Base-by-base conservation (phyloP, 2,888 invertebrate genomes). In the Oscheius onirici region DNA sequence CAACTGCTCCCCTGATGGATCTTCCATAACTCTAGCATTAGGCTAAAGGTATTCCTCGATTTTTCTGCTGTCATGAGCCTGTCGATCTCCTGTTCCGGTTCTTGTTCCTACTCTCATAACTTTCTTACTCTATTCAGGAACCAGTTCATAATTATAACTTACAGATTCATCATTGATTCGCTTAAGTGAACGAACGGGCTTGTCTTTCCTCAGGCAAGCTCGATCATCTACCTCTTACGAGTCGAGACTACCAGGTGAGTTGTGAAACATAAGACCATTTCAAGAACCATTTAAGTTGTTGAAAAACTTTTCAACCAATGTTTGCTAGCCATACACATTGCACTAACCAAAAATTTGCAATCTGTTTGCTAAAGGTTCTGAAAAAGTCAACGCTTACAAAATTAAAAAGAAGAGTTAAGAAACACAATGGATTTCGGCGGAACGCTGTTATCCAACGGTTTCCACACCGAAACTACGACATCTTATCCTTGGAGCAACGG, bases 81-180 rank as follows among this genome's bases (percentile, higher is more conserved):
- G 8, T 20, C 13, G 3, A 20, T 13, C 46, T 5, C 13, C n/a
- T 58, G 58, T 58, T 58, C 58, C 40, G 58, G 58, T 58, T 58
- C 41, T 24, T 58, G 34, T 55, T 41, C 58, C 28, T 58, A 40
- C 41, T 58, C 58, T 58, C 43, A 58, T 58, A 55, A 55, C 55
- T 58, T 58, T 34, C 57, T 28, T 58, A 43, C 58, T 41, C 22
- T 41, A 58, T 58, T 58, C 58, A 41, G 41, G 11, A 58, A 58
- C 58, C 58, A 58, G 58, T 58, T 40, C 22, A 41, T 22, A 58
- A 1, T 55, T 41, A 58, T 26, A 41, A 58, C 28, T 63, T 63
- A 49, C 63, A 63, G 63, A 63, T 46, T 63, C 63, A 63, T 49
- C 46, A 63, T 63, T 63, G 63, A 63, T 63, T 63, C 63, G 63